Evolutionary conservation across 2,888 invertebrate genomes (phyloP), one percentile per base, ranked within the genome.

Genomic region (Troglohyphantes excavatus): DNA sequence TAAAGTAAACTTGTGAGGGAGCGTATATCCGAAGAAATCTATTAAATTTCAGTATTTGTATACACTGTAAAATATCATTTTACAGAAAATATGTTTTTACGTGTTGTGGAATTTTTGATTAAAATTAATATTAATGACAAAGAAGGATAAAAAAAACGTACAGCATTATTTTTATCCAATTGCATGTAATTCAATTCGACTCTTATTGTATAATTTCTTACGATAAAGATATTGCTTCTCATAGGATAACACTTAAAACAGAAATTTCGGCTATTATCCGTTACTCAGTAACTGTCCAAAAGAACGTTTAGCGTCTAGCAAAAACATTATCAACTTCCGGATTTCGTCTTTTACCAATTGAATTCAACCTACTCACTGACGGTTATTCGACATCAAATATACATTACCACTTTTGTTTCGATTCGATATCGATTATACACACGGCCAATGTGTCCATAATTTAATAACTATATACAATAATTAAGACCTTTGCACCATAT

Each of bases 401-500:
- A 72, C 46, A 72, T 17, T 72, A 46, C 46, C 7, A 43, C 17
- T 46, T 46, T 17, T 23, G 53, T 53, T 53, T 17, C n/a, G 17
- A 53, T 53, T 53, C 53, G 17, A 53, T 13, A 13, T 53, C n/a
- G 1, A 17, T 53, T n/a, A n/a, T 53, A 53, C 53, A 53, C 53
- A 65, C 21, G 21, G 7, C 13, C 63, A 23, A 33, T 63, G 63
- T 39, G 21, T 43, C 39, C 23, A 63, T 43, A 65, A 23, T 39
- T 63, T 63, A 65, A 23, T 26, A 39, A 19, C 17, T 78, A 78
- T 78, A 23, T 78, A 78, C 78, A 78, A 43, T 61, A 61, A 29
- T 53, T 75, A 46, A 26, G 75, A 65, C 39, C 65, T 53, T 43
- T 76, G 76, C 76, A 76, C 76, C 76, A 19, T 65, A 19, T 65